A percentile compares a stretch with the other conserved stretches of the same genome.
Conservation (phyloP, 2,888 invertebrate species). For the Pardosa pseudoannulata region DNA sequence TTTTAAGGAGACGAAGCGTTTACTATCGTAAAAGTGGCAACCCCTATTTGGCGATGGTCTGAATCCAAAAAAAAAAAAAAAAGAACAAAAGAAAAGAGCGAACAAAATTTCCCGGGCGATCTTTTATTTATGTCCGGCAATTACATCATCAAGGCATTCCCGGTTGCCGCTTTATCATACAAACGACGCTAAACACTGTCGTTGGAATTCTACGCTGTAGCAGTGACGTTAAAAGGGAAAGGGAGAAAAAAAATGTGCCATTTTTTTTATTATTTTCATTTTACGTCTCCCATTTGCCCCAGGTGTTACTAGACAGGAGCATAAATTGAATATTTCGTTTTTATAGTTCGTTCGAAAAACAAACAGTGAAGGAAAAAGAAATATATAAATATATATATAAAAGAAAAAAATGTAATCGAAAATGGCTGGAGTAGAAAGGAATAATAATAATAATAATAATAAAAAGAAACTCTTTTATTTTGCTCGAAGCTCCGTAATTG, state of each 20-base stretch:
- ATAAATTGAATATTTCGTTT: constrained; percentile 70
- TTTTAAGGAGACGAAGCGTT: background rate
- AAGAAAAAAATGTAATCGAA: constrained; percentile 42
- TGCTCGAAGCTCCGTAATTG: constrained; percentile 55
- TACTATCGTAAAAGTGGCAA: background rate
- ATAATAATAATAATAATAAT: constrained; percentile 37
- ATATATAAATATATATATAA: too few species aligned
- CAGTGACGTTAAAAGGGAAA: constrained; percentile 6
- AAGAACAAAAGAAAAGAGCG: constrained; percentile 25
- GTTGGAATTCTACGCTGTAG: constrained; percentile 28
- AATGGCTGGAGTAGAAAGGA: constrained; percentile 5
- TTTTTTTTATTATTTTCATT: constrained; percentile 16
- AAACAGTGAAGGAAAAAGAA: constrained; percentile 40
- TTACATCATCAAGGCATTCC: constrained; percentile 68
- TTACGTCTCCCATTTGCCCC: constrained; percentile 56
- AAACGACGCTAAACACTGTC: constrained; percentile 68
- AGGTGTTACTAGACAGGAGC: constrained; percentile 63
- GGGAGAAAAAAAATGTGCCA: constrained; percentile 8
- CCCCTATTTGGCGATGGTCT: constrained; percentile 32
- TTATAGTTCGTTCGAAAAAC: constrained; percentile 52
- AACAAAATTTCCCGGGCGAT: constrained; percentile 31
- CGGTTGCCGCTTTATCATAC: constrained; percentile 63
- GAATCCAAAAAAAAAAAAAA: constrained; percentile 20
- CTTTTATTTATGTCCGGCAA: constrained; percentile 67
- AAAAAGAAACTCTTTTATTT: constrained; percentile 36